Conservation (phyloP, 2,888 invertebrate genomes). For the Leucoma salicis region DNA sequence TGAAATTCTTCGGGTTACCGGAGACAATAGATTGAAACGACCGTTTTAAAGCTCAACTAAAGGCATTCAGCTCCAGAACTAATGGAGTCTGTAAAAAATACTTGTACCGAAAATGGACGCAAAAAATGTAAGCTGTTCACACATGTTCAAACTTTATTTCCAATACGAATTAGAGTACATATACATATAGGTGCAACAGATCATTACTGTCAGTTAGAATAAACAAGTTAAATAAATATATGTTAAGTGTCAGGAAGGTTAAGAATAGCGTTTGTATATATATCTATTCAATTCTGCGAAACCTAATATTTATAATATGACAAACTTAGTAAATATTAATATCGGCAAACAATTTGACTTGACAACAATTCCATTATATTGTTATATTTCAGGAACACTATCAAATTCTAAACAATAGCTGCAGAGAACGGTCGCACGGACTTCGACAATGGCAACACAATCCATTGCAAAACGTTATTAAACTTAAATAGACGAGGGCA, state of each 20-base stretch:
- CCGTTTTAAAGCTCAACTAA: conserved; percentile 46
- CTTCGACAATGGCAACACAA: conserved; percentile 32
- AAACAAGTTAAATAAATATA: too few relatives aligned
- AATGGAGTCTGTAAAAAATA: too few relatives aligned
- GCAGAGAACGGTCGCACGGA: conserved; percentile 34
- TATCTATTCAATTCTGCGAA: too few relatives aligned
- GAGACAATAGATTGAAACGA: conserved; percentile 57
- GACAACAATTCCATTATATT: conserved; percentile 27
- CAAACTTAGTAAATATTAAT: conserved; percentile 14
- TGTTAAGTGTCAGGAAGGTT: too few relatives aligned
- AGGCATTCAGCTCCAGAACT: conserved; percentile 40
- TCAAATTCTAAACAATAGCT: conserved; percentile 40
- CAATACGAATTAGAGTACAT: too few relatives aligned
- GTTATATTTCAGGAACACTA: conserved; percentile 31
- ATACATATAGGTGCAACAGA: too few relatives aligned
- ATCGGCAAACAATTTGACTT: conserved; percentile 17
- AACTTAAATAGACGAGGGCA: conserved; percentile 66
- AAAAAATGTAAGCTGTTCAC: too few relatives aligned
- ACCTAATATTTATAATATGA: neutral
- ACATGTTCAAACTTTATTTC: too few relatives aligned
- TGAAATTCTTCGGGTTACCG: conserved; percentile 62
- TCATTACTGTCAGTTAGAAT: too few relatives aligned
- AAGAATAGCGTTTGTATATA: too few relatives aligned
- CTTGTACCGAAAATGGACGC: too few relatives aligned
- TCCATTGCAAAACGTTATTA: conserved; percentile 58